Base-by-base conservation (phyloP, 2,888 invertebrate species). In the Embidobia sp. region DNA sequence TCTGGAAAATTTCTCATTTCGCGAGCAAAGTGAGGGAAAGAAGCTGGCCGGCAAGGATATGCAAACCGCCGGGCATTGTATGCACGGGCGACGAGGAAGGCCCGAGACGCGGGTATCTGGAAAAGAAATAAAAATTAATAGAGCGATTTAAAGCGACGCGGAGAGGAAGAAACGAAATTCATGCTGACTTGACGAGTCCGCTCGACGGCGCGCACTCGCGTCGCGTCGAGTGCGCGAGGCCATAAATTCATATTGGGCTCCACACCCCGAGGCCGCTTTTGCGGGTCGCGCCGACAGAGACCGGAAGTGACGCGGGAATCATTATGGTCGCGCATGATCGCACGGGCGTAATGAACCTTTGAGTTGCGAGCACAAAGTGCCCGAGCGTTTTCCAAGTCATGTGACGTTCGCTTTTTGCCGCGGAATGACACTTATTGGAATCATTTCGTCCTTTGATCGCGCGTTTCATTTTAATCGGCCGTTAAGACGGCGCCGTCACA, bases 241-340 rank as follows among this genome's bases (percentile, higher is more conserved):
- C 57, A 76, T 70, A 73, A 66, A 77, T 79, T 70, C 57, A 70
- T 76, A 77, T 70, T 77, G 70, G 70, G 61, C 18, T 69, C 70
- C 77, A 74, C 79, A 77, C 79, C 77, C 79, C 70, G 70, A 53
- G 55, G 61, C 16, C 40, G 18, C 22, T 66, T 73, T 73, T 77
- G 59, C 75, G 40, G 31, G 69, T 49, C 78, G 72, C 69, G 73
- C 80, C 81, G 69, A 73, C 73, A 75, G 61, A 79, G 77, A 78
- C 82, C 85, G 87, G 87, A 87, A 85, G 82, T 86, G 85, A 87
- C 83, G 85, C 81, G 79, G 78, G 83, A 82, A 85, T 85, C 81
- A 83, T 85, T 72, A 67, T 85, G 83, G 86, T 85, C 83, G 85
- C 86, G 81, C 83, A 77, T 84, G 84, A 87, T 87, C 83, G 85